phyloP scores from a whole-genome alignment of 2,888 invertebrate genomes.

The Boloria euphrosyne region DNA sequence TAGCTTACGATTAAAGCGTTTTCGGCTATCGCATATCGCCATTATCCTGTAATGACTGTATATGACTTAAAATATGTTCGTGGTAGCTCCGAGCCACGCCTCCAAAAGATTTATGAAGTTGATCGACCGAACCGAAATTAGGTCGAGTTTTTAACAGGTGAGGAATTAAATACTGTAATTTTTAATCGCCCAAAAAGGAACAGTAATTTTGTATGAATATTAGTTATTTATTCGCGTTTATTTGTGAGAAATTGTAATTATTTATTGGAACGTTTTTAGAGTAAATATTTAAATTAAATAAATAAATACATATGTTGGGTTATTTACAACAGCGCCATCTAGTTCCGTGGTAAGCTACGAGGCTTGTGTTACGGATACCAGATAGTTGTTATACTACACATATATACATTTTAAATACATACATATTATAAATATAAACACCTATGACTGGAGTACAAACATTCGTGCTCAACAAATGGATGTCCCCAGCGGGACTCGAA shows the following conservation, averaged over 20 bases:
- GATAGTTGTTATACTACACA: too few relatives aligned
- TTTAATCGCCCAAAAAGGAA: conserved; percentile 11
- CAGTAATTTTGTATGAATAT: neutral
- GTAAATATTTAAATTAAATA: too few relatives aligned
- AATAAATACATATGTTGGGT: too few relatives aligned
- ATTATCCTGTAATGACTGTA: conserved; percentile 58
- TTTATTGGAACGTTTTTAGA: neutral
- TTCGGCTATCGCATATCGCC: conserved; percentile 57
- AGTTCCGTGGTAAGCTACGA: too few relatives aligned
- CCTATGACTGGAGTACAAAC: too few relatives aligned
- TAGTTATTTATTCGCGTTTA: neutral
- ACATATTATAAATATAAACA: too few relatives aligned
- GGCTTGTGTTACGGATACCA: too few relatives aligned
- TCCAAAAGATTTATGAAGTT: conserved; percentile 50
- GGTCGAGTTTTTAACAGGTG: conserved; percentile 56
- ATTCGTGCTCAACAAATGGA: too few relatives aligned
- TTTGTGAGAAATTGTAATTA: conserved; percentile 9
- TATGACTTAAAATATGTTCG: conserved; percentile 55
- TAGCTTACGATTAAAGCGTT: conserved; percentile 37
- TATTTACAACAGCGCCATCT: too few relatives aligned
- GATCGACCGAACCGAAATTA: conserved; percentile 48
- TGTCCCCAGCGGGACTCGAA: too few relatives aligned
- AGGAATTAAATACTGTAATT: conserved; percentile 36
- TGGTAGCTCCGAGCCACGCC: conserved; percentile 60
- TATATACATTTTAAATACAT: too few relatives aligned